Conservation (phyloP, 2,113 vertebrate genomes). For the Microtus richardsoni region DNA sequence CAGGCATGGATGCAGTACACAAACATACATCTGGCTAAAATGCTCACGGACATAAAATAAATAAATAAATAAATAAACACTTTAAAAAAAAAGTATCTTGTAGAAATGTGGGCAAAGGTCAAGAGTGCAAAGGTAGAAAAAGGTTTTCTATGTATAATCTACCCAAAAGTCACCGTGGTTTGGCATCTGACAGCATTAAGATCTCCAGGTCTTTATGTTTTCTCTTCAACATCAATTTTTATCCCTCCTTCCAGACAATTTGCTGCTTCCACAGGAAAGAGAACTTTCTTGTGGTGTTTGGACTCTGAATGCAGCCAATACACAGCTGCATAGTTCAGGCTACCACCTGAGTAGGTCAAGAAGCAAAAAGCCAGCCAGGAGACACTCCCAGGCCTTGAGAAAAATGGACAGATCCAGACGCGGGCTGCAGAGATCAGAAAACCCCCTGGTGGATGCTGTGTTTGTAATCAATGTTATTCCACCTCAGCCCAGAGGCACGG, state of each 20-base stretch:
- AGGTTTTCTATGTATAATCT: background rate
- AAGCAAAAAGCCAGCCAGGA: background rate
- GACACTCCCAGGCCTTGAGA: background rate
- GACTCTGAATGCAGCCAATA: background rate
- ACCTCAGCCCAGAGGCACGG: background rate
- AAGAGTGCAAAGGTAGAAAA: background rate
- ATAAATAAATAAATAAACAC: background rate
- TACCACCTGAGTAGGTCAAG: background rate
- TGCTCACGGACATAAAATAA: background rate
- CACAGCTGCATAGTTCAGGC: background rate
- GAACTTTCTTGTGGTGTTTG: slow-evolving; percentile 6
- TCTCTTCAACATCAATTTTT: background rate
- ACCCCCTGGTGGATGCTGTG: background rate
- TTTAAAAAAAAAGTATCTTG: background rate
- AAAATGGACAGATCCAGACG: background rate
- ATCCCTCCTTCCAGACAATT: background rate
- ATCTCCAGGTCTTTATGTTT: background rate
- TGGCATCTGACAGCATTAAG: background rate
- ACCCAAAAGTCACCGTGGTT: background rate
- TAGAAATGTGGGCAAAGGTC: background rate
- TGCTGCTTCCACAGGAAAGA: background rate
- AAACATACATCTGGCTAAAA: background rate
- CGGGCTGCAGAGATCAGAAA: background rate
- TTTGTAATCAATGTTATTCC: background rate
- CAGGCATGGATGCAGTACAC: background rate